Base-by-base conservation (phyloP, 2,113 vertebrate species). In the Nannobrachium achirus region DNA sequence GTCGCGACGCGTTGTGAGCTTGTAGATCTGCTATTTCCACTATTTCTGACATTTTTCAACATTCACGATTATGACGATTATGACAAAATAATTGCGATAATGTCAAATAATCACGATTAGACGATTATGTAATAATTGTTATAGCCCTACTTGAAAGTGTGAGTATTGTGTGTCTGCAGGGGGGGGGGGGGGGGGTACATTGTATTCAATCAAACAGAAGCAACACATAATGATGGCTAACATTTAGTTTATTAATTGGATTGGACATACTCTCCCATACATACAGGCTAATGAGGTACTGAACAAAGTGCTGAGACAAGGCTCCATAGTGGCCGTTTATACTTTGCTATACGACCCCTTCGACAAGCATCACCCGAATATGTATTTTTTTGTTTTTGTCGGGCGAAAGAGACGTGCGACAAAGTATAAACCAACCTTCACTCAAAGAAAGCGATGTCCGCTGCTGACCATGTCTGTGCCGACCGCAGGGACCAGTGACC, bases 251-350 rank as follows among this genome's bases (percentile, higher is more conserved):
- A 88, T 92, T 92, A 76, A 73, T 87, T 85, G 25, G 25, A 82
- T 90, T 69, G 67, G 63, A 84, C 71, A 78, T 72, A 82, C 70
- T 82, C 71, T 86, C 79, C 49, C 74, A 85, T 89, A 82, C 73
- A 87, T 53, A 90, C 78, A 88, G 83, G 87, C 74, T 90, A 86
- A 89, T 91, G 91, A 93, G 91, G 90, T 92, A 92, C 90, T 90
- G 88, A 89, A 88, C 83, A 92, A 93, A 92, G 91, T 93, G 92
- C 91, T 88, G 84, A 88, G 71, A 88, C 86, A 88, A 91, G 88
- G 86, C 85, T 91, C 69, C 74, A 63, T 79, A 67, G 60, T 73
- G 64, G 75, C 75, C 77, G 78, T 78, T 33, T 33, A 33, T 33
- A 33, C 25, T 33, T 33, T 33, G 25, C 25, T 33, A 5, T 33